These are phyloP conservation scores for Dioctria linearis DNA, from an alignment of 2,888 invertebrate species.

Conservation along the genomic window DNA sequence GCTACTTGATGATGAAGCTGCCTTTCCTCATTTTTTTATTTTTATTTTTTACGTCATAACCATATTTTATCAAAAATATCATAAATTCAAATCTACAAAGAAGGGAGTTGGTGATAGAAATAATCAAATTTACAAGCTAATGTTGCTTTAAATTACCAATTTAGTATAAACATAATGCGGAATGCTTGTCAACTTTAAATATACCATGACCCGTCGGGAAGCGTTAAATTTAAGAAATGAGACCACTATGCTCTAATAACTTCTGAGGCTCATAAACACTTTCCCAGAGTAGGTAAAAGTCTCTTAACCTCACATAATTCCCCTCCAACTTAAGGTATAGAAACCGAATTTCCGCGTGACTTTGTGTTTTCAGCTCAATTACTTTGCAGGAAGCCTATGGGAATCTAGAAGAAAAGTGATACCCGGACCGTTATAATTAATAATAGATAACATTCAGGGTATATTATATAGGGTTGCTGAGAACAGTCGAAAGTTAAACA, in stretches of 20 bases:
- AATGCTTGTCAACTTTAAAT: not conserved
- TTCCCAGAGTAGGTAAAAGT: constrained; percentile 14
- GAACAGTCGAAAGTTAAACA: not conserved
- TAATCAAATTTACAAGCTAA: not conserved
- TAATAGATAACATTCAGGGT: constrained; percentile 9
- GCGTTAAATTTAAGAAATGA: not conserved
- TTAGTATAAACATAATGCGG: not conserved
- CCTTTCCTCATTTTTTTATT: too few relatives aligned
- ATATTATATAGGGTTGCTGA: not conserved
- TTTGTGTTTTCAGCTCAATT: constrained; percentile 7
- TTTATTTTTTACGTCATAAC: too few relatives aligned
- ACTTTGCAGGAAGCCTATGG: not conserved
- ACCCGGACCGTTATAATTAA: constrained; percentile 8
- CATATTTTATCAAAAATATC: too few relatives aligned
- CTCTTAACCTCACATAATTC: constrained; percentile 31
- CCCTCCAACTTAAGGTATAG: not conserved
- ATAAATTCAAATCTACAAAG: too few relatives aligned
- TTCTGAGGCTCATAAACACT: constrained; percentile 6
- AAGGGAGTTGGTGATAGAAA: not conserved
- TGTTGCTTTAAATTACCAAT: not conserved
- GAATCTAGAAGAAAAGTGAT: not conserved
- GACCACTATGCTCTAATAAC: not conserved
- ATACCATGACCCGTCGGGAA: not conserved
- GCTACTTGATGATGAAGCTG: too few relatives aligned
- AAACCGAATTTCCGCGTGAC: constrained; percentile 23